Percentiles rank a stretch among this genome's conserved stretches.
Evolutionary conservation across 2,113 vertebrate species (phyloP).

Genomic region (Megaceryle maxima): DNA sequence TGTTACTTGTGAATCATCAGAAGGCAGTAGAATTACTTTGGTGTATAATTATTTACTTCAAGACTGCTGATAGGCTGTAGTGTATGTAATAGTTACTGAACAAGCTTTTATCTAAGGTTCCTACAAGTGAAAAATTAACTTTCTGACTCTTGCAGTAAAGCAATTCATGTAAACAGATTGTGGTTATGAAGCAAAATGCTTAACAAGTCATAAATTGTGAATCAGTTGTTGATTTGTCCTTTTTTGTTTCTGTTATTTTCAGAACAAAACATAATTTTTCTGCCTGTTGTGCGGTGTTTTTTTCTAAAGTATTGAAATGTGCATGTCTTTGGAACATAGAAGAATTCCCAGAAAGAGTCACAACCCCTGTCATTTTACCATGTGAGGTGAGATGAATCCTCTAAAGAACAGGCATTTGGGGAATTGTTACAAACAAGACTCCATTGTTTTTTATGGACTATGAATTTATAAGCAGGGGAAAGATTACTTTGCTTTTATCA

Average conservation of each 20-base stretch:
- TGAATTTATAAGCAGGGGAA: background rate
- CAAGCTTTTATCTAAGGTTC: slow-evolving; percentile 63
- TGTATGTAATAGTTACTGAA: slow-evolving; percentile 48
- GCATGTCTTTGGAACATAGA: background rate
- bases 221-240: slow-evolving; percentile 6
- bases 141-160: slow-evolving; percentile 51
- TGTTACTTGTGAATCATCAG: background rate
- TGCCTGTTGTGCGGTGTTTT: background rate
- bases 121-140: slow-evolving; percentile 67
- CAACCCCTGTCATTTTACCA: background rate
- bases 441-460: background rate
- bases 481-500: background rate
- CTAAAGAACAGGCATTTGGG: background rate
- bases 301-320: background rate
- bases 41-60: slow-evolving; percentile 32
- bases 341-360: background rate
- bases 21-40: slow-evolving; percentile 3
- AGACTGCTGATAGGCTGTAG: slow-evolving; percentile 50
- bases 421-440: background rate
- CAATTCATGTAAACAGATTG: slow-evolving; percentile 60
- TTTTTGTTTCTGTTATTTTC: background rate
- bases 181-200: slow-evolving; percentile 64
- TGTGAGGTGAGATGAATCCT: background rate
- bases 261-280: slow-evolving; percentile 14
- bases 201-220: slow-evolving; percentile 49